Evolutionary conservation across 1,140 invertebrate species (phyloP).

Genomic region (Drosophila ananassae): DNA sequence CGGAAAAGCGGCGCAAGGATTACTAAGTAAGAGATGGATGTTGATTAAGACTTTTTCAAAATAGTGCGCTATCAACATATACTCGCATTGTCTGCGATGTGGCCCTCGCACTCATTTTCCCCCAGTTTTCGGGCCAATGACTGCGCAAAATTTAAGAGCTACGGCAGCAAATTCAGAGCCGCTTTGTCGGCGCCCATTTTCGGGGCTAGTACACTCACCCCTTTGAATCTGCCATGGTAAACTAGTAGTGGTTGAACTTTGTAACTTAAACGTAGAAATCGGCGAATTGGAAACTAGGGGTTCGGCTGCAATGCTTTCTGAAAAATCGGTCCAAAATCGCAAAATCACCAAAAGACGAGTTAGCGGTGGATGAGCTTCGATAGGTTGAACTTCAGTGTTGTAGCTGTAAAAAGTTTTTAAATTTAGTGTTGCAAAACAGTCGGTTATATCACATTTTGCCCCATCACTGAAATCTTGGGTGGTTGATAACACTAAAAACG

Average conservation of each 20-base stretch:
- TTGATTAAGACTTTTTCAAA: background rate
- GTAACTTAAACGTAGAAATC: constrained; percentile 65
- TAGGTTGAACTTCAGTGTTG: background rate
- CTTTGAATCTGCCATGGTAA: constrained; percentile 70
- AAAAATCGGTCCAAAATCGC: constrained; percentile 56
- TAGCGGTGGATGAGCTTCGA: background rate
- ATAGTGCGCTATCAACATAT: background rate
- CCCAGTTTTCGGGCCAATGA: constrained; percentile 53
- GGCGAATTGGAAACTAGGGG: constrained; percentile 28
- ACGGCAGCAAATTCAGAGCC: constrained; percentile 18
- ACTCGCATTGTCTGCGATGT: constrained; percentile 41
- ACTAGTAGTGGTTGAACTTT: constrained; percentile 60
- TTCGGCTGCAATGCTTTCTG: constrained; percentile 27
- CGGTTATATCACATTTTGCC: background rate
- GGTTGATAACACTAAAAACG: too few relatives aligned
- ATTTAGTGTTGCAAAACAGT: background rate
- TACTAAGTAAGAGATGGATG: background rate
- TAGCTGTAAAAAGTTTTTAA: background rate
- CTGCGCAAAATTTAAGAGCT: constrained; percentile 65
- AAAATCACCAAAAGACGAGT: constrained; percentile 58
- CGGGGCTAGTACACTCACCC: constrained; percentile 58
- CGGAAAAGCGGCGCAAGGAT: constrained; percentile 4
- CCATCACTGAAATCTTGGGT: background rate
- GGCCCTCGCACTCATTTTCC: constrained; percentile 45
- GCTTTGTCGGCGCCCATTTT: constrained; percentile 57